Evolutionary conservation across 2,797 vertebrate genomes (phyloP).

Genomic region (Sphenopsis melanotis): DNA sequence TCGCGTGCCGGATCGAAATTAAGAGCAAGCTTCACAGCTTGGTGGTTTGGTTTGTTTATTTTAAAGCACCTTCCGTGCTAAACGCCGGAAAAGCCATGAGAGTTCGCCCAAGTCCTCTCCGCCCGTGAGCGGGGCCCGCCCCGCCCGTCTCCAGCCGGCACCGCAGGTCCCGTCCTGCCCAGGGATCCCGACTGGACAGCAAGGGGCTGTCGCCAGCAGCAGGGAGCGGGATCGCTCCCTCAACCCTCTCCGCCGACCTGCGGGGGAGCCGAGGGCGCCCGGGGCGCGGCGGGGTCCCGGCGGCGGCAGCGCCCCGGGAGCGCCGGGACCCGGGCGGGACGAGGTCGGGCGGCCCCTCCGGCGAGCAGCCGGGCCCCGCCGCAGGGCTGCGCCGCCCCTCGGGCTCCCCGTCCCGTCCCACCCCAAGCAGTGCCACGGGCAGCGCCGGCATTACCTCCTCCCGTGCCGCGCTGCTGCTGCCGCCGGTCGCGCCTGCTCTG

Average conservation of each 20-base stretch:
- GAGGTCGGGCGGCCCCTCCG: neutral
- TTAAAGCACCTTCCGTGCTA: neutral
- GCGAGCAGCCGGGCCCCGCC: neutral
- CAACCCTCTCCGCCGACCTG: neutral
- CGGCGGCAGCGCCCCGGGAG: neutral
- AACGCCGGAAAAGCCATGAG: neutral
- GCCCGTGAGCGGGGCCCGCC: neutral
- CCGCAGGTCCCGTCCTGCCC: neutral
- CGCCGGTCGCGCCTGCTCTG: neutral
- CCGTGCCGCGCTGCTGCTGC: neutral
- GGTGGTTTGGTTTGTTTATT: neutral
- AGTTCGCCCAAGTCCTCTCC: neutral
- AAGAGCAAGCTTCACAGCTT: neutral
- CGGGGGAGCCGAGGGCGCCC: neutral
- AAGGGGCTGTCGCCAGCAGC: neutral
- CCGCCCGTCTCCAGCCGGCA: neutral
- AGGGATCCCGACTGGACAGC: neutral
- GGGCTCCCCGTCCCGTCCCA: neutral
- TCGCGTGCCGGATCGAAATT: fast-evolving
- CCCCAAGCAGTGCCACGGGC: neutral
- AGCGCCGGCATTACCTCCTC: neutral
- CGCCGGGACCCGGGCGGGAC: neutral
- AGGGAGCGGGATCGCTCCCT: neutral
- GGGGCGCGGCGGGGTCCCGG: neutral
- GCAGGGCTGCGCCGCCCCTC: neutral